These are phyloP conservation scores for Galeopsomyia nigrocyanea DNA, from an alignment of 2,888 invertebrate genomes.

Conservation along the genomic window DNA sequence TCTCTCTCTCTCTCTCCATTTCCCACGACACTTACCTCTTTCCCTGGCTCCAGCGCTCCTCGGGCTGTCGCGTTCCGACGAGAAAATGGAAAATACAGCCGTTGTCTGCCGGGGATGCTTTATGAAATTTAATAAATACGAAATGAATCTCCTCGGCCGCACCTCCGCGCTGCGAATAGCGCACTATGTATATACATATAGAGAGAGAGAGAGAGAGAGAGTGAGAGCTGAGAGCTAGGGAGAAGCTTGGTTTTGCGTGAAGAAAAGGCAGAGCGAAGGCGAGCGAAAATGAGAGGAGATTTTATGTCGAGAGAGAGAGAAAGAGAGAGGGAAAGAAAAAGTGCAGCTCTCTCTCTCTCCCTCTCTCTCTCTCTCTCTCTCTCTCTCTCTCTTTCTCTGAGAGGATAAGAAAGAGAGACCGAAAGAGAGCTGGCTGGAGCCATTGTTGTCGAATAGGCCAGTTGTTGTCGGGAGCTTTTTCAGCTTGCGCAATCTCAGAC, in stretches of 20 bases:
- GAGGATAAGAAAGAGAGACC: constrained; percentile 26
- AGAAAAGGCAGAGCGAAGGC: constrained; percentile 14
- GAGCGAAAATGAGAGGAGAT: background rate
- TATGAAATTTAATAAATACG: constrained; percentile 66
- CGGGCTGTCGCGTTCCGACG: constrained; percentile 48
- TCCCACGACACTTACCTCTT: constrained; percentile 51
- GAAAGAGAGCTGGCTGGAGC: constrained; percentile 6
- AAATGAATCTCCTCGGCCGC: constrained; percentile 59
- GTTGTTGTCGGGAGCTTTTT: constrained; percentile 41
- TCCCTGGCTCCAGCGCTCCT: constrained; percentile 24
- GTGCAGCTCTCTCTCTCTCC: constrained; percentile 6
- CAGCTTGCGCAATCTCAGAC: constrained; percentile 40
- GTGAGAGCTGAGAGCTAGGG: background rate
- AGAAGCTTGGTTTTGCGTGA: constrained; percentile 17
- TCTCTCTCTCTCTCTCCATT: constrained; percentile 47
- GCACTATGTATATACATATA: constrained; percentile 19
- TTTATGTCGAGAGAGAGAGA: constrained; percentile 19
- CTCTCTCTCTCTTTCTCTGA: constrained; percentile 4
- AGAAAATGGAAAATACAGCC: constrained; percentile 66
- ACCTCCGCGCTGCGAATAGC: background rate
- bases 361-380: constrained; percentile 2
- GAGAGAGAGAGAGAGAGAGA: background rate
- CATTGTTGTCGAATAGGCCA: constrained; percentile 46
- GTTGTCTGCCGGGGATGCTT: constrained; percentile 56
- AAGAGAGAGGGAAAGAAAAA: constrained; percentile 28